These are phyloP conservation scores for Eugnorisma glareosa DNA, from an alignment of 2,888 invertebrate genomes.

Conservation along the genomic window DNA sequence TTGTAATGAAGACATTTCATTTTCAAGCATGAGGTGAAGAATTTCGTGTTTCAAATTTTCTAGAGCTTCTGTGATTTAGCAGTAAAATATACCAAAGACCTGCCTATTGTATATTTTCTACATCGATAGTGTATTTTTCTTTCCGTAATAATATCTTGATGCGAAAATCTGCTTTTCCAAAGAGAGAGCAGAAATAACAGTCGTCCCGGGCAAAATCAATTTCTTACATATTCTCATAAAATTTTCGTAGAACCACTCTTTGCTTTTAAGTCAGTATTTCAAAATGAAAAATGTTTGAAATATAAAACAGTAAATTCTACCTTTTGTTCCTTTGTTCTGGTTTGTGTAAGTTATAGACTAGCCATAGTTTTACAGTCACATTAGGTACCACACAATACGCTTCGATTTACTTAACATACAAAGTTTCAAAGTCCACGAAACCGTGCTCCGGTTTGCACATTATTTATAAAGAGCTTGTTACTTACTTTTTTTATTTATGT, in stretches of 20 bases:
- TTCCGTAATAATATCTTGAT: constrained; percentile 4
- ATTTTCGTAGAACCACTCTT: constrained; percentile 31
- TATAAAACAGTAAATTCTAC: constrained; percentile 26
- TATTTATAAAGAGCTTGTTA: not conserved
- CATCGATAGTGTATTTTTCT: not conserved
- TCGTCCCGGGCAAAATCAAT: constrained; percentile 43
- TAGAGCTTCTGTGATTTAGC: not conserved
- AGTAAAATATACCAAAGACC: constrained; percentile 12
- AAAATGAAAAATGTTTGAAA: constrained; percentile 50
- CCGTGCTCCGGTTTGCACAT: not conserved
- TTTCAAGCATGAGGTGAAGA: not conserved
- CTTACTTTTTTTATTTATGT: not conserved
- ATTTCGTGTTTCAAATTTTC: not conserved
- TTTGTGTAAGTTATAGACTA: constrained; percentile 6
- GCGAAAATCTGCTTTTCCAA: constrained; percentile 35
- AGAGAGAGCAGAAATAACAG: constrained; percentile 38
- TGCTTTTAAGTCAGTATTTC: constrained; percentile 48
- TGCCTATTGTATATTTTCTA: not conserved
- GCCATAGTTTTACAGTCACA: constrained; percentile 27
- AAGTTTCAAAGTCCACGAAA: constrained; percentile 28
- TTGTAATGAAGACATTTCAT: not conserved
- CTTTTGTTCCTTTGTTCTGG: constrained; percentile 46
- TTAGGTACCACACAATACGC: constrained; percentile 40
- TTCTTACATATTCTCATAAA: constrained; percentile 41
- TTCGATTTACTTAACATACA: constrained; percentile 42